Base-by-base conservation (phyloP, 2,888 invertebrate species). In the Ectemnius lituratus region DNA sequence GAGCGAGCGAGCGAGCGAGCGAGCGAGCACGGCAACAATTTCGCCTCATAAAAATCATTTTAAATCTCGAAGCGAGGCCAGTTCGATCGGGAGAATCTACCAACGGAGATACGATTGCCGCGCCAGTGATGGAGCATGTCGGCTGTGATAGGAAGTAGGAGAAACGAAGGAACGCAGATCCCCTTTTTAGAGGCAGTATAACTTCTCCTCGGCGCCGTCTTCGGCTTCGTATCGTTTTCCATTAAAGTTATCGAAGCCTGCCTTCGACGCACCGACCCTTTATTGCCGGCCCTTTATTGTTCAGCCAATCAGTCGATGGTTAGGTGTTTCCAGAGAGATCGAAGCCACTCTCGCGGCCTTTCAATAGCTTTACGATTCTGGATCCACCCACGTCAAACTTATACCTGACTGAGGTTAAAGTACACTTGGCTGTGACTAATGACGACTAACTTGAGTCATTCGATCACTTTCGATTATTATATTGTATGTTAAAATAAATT, bases 211-310 rank as follows among this genome's bases (percentile, higher is more conserved):
- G 46, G 37, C 20, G 37, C 13, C 28, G 45, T 63, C 64, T 63
- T 11, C 56, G 20, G 46, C 46, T 60, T 37, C 37, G 57, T 70
- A 72, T 69, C 64, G 67, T 56, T 74, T 75, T 78, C 81, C 80
- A 84, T 84, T 84, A 83, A 64, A 79, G 75, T 79, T 80, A 78
- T 82, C 83, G 79, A 77, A 73, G 68, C 5, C 61, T 58, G 23
- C 23, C 60, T 62, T 64, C 66, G 56, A 63, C 62, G 49, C 45
- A 47, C 60, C 59, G 70, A 47, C 62, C 69, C 61, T 73, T 67
- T 75, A 77, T 67, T 70, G 49, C 64, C 47, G 57, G 64, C 56
- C 37, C 37, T 37, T 37, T 37, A 37, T 37, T 37, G 37, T 64
- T n/a, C 61, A 70, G 49, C 61, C 61, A 61, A 76, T 70, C 63